phyloP scores from a whole-genome alignment of 2,113 vertebrate genomes.

The Percopsis transmontana region DNA sequence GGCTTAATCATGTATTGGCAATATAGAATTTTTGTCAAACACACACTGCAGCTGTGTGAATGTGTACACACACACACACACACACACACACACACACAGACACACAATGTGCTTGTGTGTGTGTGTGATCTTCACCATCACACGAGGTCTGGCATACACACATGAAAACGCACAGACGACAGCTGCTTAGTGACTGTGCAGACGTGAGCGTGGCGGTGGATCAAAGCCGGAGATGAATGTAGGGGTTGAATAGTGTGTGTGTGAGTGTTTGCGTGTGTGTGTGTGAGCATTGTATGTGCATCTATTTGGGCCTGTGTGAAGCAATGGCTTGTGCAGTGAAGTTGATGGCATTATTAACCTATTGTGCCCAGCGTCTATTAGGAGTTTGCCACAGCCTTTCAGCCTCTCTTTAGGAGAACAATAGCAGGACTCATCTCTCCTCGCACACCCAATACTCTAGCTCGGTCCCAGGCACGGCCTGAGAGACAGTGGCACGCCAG shows the following conservation, averaged over 20 bases:
- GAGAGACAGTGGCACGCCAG: conserved; percentile 19
- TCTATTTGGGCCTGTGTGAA: neutral
- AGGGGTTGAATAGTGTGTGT: conserved; percentile 1
- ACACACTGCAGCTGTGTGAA: conserved; percentile 2
- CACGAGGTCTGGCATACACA: conserved; percentile 3
- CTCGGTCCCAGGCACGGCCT: conserved; percentile 8
- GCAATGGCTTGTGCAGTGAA: neutral
- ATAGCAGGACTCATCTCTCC: too few relatives aligned
- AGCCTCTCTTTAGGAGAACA: neutral
- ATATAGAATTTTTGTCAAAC: conserved; percentile 47
- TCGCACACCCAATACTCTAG: too few relatives aligned
- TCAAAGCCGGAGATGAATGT: conserved; percentile 30
- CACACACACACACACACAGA: conserved; percentile 9
- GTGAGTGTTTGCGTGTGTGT: neutral
- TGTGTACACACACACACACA: neutral
- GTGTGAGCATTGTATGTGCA: neutral
- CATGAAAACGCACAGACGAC: conserved; percentile 11
- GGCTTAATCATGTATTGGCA: conserved; percentile 12
- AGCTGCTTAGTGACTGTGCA: conserved; percentile 18
- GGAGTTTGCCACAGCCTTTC: neutral
- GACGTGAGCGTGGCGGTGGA: conserved; percentile 12
- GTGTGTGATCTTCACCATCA: conserved; percentile 3
- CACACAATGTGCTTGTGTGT: neutral
- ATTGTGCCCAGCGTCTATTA: neutral
- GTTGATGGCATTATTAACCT: conserved; percentile 12